Base-by-base conservation (phyloP, 1,140 invertebrate species). In the Trichogramma pretiosum region DNA sequence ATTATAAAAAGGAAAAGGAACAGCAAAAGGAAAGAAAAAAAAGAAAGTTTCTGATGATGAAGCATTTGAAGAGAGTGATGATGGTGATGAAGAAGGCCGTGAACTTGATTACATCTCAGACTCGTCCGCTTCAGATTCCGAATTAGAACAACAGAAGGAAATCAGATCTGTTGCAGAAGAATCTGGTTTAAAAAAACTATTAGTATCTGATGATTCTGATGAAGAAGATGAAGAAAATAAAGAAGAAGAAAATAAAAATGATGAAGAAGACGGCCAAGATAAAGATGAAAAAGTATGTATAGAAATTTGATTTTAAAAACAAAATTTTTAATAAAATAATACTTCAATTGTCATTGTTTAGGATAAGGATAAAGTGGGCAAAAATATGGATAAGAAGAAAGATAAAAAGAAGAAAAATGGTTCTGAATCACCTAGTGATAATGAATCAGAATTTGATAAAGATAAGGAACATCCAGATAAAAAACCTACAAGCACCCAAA, bases 51-150 rank as follows among this genome's bases (percentile, higher is more conserved):
- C 89, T 0, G 84, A 94, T 58, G 82, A 87, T 56, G 91, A 93
- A 61, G 90, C 90, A 0, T 79, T 89, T 42, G 93, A 98, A 68
- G 93, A 98, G 67, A 95, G 91, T 61, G 93, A 96, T 72, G 93
- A 96, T 68, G 93, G 93, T 0, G 93, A 97, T 68, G 90, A 89
- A 61, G 93, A 98, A 74, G 92, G 92, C 1, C 70, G 87, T 51
- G 93, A 98, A 74, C 75, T 80, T 46, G 87, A 90, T 67, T 91
- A 91, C 56, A 88, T 89, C 56, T 88, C 85, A 2, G 86, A 89
- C 59, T 89, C 86, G 4, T 87, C 84, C 14, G 86, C 84, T 55
- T 84, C 84, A 8, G 86, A 87, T 61, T 79, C 81, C 30, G 87
- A 85, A 70, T 78, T 75, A 23, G 85, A 83, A 69, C 73, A 72